Evolutionary conservation across 1,140 invertebrate genomes (phyloP).

Genomic region (Trichoplusia ni): DNA sequence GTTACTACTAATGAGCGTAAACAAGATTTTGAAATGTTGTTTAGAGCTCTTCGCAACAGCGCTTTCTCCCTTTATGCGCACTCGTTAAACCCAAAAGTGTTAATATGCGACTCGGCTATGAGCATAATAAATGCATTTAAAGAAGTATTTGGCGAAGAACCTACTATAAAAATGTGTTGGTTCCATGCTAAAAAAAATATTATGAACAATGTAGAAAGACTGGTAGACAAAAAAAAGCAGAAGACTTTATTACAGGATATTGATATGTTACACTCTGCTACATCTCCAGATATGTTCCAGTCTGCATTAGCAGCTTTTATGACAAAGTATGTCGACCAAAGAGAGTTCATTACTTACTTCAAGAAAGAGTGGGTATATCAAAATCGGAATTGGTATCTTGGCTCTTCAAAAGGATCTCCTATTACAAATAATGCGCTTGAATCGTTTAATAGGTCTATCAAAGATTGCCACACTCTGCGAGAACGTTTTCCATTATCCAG

Average conservation of each 20-base stretch:
- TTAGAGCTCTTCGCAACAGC: neutral
- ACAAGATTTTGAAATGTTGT: constrained; percentile 21
- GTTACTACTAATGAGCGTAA: constrained; percentile 17
- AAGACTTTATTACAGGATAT: constrained; percentile 17
- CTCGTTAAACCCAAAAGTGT: constrained; percentile 18
- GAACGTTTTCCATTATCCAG: constrained; percentile 30
- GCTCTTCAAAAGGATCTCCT: constrained; percentile 4
- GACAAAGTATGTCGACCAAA: constrained; percentile 23
- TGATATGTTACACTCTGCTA: constrained; percentile 17
- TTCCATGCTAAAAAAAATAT: constrained; percentile 13
- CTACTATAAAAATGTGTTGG: neutral
- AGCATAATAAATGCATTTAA: constrained; percentile 15
- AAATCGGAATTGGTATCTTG: constrained; percentile 39
- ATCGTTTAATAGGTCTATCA: constrained; percentile 29
- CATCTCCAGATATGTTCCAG: constrained; percentile 19
- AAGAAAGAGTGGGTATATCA: constrained; percentile 29
- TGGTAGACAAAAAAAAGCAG: neutral
- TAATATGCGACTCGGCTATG: constrained; percentile 15
- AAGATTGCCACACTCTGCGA: constrained; percentile 28
- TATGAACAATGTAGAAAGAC: constrained; percentile 24
- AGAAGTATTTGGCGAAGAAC: neutral
- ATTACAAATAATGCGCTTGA: constrained; percentile 31
- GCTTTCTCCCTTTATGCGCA: neutral
- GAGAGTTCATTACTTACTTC: constrained; percentile 27
- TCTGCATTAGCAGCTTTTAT: neutral